A percentile compares a stretch with the other conserved stretches of the same genome.
phyloP scores from a whole-genome alignment of 2,797 vertebrate genomes.

The Carapus acus region DNA sequence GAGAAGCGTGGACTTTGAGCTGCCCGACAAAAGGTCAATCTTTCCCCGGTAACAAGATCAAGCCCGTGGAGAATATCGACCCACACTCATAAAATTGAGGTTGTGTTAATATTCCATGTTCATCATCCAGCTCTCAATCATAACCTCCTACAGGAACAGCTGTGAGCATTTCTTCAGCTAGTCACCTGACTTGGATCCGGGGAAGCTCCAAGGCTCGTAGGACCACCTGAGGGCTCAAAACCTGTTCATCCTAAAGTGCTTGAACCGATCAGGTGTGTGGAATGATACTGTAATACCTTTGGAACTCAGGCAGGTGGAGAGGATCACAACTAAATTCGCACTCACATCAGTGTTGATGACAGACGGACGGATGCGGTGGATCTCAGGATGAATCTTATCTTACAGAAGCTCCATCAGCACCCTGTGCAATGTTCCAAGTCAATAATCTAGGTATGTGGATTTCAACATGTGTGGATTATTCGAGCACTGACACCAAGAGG shows the following conservation, averaged over 20 bases:
- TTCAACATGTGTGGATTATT: conserved; percentile 17
- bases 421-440: too few relatives aligned
- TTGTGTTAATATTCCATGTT: conserved; percentile 13
- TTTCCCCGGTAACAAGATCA: conserved; percentile 11
- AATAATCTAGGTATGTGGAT: too few relatives aligned
- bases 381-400: neutral
- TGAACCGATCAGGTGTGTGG: conserved; percentile 3
- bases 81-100: conserved; percentile 20
- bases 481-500: neutral
- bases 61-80: neutral
- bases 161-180: conserved; percentile 26
- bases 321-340: conserved; percentile 2
- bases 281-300: conserved; percentile 1
- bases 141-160: conserved; percentile 26
- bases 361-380: neutral
- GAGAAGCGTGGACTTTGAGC: conserved; percentile 10
- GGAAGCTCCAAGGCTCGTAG: conserved; percentile 8
- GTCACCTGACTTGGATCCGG: conserved; percentile 27
- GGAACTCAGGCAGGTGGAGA: neutral
- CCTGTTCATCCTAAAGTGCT: conserved; percentile 12
- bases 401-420: neutral
- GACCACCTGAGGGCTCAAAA: conserved; percentile 26
- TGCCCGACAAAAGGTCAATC: conserved; percentile 1
- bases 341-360: neutral
- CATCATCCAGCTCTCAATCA: conserved; percentile 17